Conservation (phyloP, 2,888 invertebrate species). For the Crioceris asparagi region DNA sequence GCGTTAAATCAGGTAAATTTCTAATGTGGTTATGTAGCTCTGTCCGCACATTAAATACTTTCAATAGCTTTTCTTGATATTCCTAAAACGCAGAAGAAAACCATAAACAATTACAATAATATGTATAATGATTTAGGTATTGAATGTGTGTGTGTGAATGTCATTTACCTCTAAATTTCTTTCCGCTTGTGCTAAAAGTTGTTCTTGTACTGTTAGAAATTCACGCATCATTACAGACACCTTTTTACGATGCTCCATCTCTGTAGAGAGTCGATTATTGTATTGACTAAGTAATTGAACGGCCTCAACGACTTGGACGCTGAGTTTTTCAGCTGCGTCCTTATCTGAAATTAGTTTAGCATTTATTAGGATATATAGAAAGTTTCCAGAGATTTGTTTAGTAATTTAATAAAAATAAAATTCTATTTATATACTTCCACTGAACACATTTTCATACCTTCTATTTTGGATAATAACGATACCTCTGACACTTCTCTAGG, state of each 20-base stretch:
- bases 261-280: conserved; percentile 72
- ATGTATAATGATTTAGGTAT: background rate
- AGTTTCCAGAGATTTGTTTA: background rate
- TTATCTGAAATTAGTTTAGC: conserved; percentile 48
- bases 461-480: conserved; percentile 71
- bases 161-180: conserved; percentile 66
- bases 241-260: conserved; percentile 81
- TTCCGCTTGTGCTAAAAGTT: conserved; percentile 77
- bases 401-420: too few relatives aligned
- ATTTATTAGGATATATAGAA: background rate
- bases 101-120: background rate
- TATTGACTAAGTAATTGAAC: conserved; percentile 79
- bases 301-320: conserved; percentile 79
- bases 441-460: conserved; percentile 45
- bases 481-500: conserved; percentile 93
- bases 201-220: conserved; percentile 78
- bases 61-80: conserved; percentile 79
- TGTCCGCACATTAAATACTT: conserved; percentile 73
- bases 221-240: conserved; percentile 79
- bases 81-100: conserved; percentile 52
- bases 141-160: background rate
- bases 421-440: too few relatives aligned
- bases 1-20: conserved; percentile 85
- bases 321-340: conserved; percentile 66
- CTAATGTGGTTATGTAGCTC: conserved; percentile 90